Percentiles rank a stretch among this genome's conserved stretches.
Evolutionary conservation across 1,140 invertebrate genomes (phyloP).

Genomic region (Aplysia californica): DNA sequence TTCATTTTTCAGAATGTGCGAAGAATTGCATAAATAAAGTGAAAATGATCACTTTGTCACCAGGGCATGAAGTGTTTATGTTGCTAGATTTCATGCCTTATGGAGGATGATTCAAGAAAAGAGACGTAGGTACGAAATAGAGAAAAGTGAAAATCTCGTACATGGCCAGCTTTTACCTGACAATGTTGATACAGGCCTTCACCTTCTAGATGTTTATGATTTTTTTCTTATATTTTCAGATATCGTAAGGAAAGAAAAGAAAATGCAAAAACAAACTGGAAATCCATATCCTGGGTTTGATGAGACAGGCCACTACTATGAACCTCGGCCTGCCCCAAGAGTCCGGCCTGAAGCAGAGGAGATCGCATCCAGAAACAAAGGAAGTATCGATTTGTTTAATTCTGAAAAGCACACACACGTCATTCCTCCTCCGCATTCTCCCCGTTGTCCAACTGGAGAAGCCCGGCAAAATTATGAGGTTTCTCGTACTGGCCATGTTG

Average conservation of each 20-base stretch:
- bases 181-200: too few relatives aligned
- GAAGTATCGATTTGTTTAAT: conserved; percentile 48
- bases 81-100: too few relatives aligned
- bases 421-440: conserved; percentile 41
- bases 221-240: background rate
- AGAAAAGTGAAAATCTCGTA: too few relatives aligned
- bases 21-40: too few relatives aligned
- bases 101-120: too few relatives aligned
- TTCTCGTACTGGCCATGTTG: conserved; percentile 49
- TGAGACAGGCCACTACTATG: conserved; percentile 40
- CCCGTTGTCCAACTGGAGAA: conserved; percentile 47
- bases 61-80: too few relatives aligned
- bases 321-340: conserved; percentile 43
- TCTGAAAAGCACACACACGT: conserved; percentile 26
- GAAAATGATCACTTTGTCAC: too few relatives aligned
- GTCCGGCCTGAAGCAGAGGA: conserved; percentile 51
- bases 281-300: conserved; percentile 58
- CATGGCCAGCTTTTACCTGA: too few relatives aligned
- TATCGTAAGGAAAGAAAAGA: background rate
- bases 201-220: too few relatives aligned
- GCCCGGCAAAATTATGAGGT: conserved; percentile 48
- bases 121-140: too few relatives aligned
- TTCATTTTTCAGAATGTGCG: too few relatives aligned
- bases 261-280: conserved; percentile 9
- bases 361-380: conserved; percentile 40